Evolutionary conservation across 2,113 vertebrate species (phyloP).

Genomic region (Saguinus midas): DNA sequence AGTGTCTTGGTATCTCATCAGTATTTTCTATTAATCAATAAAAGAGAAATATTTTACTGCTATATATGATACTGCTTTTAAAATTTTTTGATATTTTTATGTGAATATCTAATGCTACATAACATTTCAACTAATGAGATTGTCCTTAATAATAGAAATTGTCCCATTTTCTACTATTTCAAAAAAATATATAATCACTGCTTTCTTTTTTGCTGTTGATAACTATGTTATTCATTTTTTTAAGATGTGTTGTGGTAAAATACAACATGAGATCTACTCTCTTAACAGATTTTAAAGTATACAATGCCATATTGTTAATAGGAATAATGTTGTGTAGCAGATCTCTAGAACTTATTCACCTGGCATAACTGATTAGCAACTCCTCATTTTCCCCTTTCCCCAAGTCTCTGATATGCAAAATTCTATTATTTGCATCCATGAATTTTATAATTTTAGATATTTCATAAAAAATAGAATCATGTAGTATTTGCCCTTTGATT

Average conservation of each 20-base stretch:
- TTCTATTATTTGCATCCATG: background rate
- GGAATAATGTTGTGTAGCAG: background rate
- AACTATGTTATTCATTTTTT: background rate
- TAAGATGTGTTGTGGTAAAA: background rate
- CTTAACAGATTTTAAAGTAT: background rate
- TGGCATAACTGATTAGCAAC: background rate
- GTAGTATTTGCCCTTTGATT: background rate
- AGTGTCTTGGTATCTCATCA: background rate
- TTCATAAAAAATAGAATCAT: background rate
- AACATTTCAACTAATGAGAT: background rate
- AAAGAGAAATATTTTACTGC: conserved; percentile 11
- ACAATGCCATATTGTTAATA: background rate
- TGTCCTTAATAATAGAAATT: background rate
- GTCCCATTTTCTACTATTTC: background rate
- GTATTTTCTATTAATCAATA: background rate
- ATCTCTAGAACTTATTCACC: background rate
- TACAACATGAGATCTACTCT: background rate
- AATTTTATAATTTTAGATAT: background rate
- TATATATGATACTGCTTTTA: background rate
- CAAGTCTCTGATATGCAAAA: background rate
- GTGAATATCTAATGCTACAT: background rate
- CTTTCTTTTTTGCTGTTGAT: background rate
- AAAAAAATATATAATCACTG: background rate
- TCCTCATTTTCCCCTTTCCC: background rate
- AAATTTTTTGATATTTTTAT: background rate